These are phyloP conservation scores for Thalassophryne amazonica DNA, from an alignment of 2,797 vertebrate genomes.

Conservation along the genomic window DNA sequence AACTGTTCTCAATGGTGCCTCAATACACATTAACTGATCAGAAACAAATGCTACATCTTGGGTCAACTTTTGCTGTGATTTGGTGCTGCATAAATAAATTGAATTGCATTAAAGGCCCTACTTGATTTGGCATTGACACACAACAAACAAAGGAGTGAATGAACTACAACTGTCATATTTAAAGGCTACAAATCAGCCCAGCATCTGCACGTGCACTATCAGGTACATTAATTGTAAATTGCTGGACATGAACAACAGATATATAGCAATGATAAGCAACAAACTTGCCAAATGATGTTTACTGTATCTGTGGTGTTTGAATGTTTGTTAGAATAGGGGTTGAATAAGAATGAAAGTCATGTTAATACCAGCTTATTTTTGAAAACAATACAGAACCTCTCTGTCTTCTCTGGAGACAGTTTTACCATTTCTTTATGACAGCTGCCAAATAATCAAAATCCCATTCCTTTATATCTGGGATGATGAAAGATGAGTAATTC, in stretches of 20 bases:
- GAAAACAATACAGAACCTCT: neutral
- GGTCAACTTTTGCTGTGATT: too few species aligned
- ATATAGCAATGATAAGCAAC: neutral
- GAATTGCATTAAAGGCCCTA: too few species aligned
- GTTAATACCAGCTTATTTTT: neutral
- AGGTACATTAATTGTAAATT: too few species aligned
- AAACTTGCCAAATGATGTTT: neutral
- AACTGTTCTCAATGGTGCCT: too few species aligned
- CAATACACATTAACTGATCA: too few species aligned
- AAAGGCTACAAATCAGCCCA: too few species aligned
- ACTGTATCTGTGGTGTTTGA: neutral
- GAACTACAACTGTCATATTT: too few species aligned
- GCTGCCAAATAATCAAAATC: slow-evolving; percentile 5
- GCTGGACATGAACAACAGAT: neutral
- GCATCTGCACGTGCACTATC: too few species aligned
- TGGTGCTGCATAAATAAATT: too few species aligned
- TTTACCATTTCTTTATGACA: slow-evolving; percentile 8
- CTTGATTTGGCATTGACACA: too few species aligned
- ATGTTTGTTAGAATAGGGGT: neutral
- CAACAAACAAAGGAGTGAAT: too few species aligned
- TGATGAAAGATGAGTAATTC: neutral
- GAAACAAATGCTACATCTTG: too few species aligned
- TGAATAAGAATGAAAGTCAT: neutral
- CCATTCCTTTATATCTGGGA: neutral
- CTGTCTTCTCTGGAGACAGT: neutral